Evolutionary conservation across 1,140 invertebrate genomes (phyloP).

Genomic region (Araneus ventricosus): DNA sequence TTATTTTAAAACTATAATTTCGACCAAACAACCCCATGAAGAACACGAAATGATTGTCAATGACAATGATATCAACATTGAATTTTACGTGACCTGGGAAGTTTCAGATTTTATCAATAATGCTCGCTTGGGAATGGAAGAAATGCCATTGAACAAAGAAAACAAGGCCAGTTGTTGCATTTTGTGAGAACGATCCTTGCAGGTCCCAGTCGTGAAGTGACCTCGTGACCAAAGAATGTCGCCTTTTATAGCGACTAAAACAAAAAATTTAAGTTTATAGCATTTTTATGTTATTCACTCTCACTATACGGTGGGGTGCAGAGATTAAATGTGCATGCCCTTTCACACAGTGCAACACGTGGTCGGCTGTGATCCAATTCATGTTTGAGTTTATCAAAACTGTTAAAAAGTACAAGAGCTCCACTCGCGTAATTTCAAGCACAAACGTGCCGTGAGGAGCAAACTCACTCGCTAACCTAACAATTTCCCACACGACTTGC

Average conservation of each 20-base stretch:
- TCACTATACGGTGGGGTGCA: no score
- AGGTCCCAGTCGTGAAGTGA: no score
- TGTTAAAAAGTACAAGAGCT: constrained; percentile 36
- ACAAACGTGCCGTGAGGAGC: no score
- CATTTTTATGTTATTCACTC: background rate
- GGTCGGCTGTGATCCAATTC: constrained; percentile 38
- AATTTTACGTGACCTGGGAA: background rate
- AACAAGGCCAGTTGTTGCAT: no score
- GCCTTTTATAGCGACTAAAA: no score
- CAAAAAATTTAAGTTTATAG: no score
- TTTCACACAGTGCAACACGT: background rate
- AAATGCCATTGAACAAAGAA: background rate
- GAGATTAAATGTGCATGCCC: background rate
- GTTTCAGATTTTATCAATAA: no score
- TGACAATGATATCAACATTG: no score
- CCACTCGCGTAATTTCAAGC: constrained; percentile 14
- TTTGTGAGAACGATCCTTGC: no score
- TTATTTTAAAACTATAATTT: background rate
- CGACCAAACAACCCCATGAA: background rate
- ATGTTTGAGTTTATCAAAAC: background rate
- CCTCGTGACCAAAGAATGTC: no score
- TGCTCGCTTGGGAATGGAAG: background rate
- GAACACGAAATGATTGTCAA: no score
- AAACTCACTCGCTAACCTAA: background rate
- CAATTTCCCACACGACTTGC: background rate